Evolutionary conservation across 2,888 invertebrate species (phyloP).

Genomic region (Neoascia interrupta): DNA sequence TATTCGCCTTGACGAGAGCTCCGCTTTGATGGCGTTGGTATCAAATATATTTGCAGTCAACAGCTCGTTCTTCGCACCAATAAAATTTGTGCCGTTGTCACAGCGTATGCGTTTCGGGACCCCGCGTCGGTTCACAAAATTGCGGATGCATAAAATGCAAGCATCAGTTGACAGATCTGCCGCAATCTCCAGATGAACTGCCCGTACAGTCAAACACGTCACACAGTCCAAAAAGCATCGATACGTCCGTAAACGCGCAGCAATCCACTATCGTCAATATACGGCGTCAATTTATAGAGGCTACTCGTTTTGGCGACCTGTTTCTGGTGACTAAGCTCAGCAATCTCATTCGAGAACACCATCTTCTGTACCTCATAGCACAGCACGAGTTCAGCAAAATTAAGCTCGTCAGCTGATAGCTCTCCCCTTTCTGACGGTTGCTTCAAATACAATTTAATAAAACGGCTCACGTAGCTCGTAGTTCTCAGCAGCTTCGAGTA

Average conservation of each 20-base stretch:
- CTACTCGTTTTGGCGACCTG: neutral
- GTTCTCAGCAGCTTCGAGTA: neutral
- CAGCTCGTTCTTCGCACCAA: constrained; percentile 33
- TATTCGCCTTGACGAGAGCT: neutral
- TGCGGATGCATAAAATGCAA: constrained; percentile 42
- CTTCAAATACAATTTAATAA: neutral
- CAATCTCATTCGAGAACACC: neutral
- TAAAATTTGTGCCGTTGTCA: constrained; percentile 57
- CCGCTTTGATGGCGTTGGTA: neutral
- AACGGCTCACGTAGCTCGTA: neutral
- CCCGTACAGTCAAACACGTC: constrained; percentile 15
- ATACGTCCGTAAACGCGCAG: constrained; percentile 6
- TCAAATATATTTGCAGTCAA: neutral
- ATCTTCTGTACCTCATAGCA: neutral
- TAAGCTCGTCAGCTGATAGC: neutral
- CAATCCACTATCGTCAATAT: constrained; percentile 1
- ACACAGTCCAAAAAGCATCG: constrained; percentile 7
- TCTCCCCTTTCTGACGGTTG: neutral
- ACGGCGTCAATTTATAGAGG: neutral
- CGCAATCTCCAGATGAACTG: constrained; percentile 46
- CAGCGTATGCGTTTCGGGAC: constrained; percentile 38
- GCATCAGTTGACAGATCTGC: constrained; percentile 46
- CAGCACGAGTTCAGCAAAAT: neutral
- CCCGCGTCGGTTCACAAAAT: constrained; percentile 53
- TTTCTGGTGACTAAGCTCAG: neutral